Percentiles rank a stretch among this genome's conserved stretches.
phyloP scores from a whole-genome alignment of 2,113 vertebrate genomes.

The pig (Sus scrofa) region DNA sequence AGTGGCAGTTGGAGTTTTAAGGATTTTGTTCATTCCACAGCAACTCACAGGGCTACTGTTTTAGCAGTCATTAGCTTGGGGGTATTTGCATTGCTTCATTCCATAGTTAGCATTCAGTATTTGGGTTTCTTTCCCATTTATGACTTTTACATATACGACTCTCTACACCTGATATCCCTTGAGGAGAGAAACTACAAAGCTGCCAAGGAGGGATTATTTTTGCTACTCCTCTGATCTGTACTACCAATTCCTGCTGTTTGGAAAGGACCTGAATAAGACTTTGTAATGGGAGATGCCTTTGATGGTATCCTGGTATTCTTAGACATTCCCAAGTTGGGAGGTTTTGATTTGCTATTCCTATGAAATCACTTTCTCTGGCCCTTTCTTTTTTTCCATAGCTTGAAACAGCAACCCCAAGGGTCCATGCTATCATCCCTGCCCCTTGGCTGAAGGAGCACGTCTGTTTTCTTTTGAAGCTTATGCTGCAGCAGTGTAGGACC shows the following conservation, averaged over 20 bases:
- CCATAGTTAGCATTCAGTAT: neutral
- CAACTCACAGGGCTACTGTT: neutral
- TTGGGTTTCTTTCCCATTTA: neutral
- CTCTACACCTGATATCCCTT: neutral
- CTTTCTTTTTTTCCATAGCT: conserved; percentile 83
- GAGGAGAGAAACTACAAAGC: neutral
- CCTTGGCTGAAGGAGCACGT: conserved; percentile 93
- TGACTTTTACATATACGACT: neutral
- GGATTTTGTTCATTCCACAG: neutral
- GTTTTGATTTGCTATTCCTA: conserved; percentile 35
- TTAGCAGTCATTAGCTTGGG: neutral
- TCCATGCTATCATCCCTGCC: conserved; percentile 81
- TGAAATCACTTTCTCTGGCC: neutral
- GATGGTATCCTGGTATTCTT: neutral
- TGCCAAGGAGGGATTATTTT: neutral
- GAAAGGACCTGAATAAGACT: neutral
- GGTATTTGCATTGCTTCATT: neutral
- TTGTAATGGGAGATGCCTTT: neutral
- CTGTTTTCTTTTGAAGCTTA: conserved; percentile 89
- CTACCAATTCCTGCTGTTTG: neutral
- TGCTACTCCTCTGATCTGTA: neutral
- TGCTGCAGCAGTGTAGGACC: conserved; percentile 92
- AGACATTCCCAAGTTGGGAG: neutral
- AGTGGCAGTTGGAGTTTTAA: no score
- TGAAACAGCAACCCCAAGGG: conserved; percentile 62